These are phyloP conservation scores for Morone chrysops DNA, from an alignment of 2,113 vertebrate species.

Conservation along the genomic window DNA sequence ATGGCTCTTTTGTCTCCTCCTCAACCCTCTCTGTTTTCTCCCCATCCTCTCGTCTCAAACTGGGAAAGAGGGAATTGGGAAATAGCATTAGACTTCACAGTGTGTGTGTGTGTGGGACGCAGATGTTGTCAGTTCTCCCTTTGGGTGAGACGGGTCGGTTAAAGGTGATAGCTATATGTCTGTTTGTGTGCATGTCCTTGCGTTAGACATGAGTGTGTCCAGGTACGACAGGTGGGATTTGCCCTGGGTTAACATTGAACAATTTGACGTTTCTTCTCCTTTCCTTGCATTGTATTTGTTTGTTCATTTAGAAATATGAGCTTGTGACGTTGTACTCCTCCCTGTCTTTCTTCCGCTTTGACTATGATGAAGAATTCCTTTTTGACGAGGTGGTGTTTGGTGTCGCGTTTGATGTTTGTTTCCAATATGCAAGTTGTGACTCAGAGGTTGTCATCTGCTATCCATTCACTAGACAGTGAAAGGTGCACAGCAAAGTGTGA, in stretches of 20 bases:
- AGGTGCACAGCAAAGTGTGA: constrained; percentile 2
- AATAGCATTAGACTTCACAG: constrained; percentile 33
- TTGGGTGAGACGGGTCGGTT: constrained; percentile 35
- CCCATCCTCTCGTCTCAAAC: constrained; percentile 7
- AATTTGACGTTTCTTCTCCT: not conserved
- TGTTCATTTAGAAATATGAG: constrained; percentile 19
- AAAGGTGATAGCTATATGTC: constrained; percentile 28
- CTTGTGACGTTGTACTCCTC: not conserved
- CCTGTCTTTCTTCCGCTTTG: not conserved
- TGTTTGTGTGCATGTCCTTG: constrained; percentile 2
- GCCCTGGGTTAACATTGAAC: constrained; percentile 10
- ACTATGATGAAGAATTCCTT: constrained; percentile 28
- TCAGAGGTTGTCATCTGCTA: constrained; percentile 20
- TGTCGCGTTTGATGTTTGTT: constrained; percentile 35
- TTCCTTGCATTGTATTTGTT: constrained; percentile 3
- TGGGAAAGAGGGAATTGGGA: not conserved
- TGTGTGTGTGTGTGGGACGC: constrained; percentile 1
- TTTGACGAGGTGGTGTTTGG: constrained; percentile 20
- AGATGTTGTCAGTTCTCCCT: constrained; percentile 41
- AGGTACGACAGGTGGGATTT: constrained; percentile 9
- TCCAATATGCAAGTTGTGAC: constrained; percentile 25
- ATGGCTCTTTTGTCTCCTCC: not conserved
- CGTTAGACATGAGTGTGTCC: constrained; percentile 15
- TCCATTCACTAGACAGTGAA: not conserved
- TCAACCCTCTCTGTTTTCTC: not conserved